phyloP scores from a whole-genome alignment of 2,888 invertebrate species.

The Temnothorax rugatulus region DNA sequence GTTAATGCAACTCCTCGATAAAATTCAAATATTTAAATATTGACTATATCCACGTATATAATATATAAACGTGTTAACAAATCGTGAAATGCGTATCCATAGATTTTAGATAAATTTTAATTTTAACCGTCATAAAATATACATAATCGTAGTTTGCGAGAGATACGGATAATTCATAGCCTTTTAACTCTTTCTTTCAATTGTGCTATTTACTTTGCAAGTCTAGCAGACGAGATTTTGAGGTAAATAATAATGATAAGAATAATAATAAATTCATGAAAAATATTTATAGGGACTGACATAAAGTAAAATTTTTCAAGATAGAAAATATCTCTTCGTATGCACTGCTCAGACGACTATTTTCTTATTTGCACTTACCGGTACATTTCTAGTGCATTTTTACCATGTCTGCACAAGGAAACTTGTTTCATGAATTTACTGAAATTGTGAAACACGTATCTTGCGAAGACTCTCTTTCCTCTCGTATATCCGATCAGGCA shows the following conservation, averaged over 20 bases:
- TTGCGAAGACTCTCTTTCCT: not conserved
- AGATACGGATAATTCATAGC: not conserved
- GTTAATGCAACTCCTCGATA: not conserved
- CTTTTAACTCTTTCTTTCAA: not conserved
- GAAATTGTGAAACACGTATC: not conserved
- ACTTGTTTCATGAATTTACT: conserved; percentile 17
- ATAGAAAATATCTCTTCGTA: not conserved
- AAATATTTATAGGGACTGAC: not conserved
- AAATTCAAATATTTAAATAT: conserved; percentile 4
- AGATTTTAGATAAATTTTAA: conserved; percentile 11
- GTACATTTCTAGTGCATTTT: not conserved
- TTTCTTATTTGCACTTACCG: not conserved
- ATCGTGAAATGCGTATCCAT: not conserved
- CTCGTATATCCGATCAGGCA: too few relatives aligned
- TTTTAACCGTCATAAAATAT: not conserved
- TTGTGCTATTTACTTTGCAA: not conserved
- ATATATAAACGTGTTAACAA: not conserved
- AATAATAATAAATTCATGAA: not conserved
- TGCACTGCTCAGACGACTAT: not conserved
- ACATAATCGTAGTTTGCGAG: not conserved
- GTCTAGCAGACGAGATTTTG: not conserved
- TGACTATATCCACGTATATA: not conserved
- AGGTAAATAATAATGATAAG: not conserved
- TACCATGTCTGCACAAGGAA: not conserved
- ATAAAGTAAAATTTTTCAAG: not conserved